phyloP scores from a whole-genome alignment of 2,888 invertebrate species.

The Homarus gammarus region DNA sequence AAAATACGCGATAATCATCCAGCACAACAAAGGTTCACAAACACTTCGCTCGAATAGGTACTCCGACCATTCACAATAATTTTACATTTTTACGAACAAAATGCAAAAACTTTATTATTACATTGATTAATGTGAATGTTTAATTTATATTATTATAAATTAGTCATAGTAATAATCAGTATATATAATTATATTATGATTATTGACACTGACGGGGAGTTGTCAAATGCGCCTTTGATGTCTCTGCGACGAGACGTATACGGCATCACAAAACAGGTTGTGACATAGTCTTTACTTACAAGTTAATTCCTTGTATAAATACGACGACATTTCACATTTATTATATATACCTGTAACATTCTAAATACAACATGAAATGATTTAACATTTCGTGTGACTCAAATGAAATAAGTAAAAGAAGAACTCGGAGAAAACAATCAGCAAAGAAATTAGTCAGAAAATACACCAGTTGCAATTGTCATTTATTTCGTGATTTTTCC shows the following conservation, averaged over 20 bases:
- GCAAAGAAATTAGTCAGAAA: too few species aligned
- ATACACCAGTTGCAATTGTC: too few species aligned
- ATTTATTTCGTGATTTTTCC: too few species aligned
- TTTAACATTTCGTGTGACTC: too few species aligned
- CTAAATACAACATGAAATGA: too few species aligned
- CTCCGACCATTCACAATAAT: background rate
- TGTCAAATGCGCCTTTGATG: slow-evolving; percentile 27
- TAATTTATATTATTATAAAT: background rate
- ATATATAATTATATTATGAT: background rate
- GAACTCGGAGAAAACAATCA: too few species aligned
- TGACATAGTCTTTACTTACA: background rate
- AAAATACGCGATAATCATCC: slow-evolving; percentile 34
- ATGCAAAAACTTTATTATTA: background rate
- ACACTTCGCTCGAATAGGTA: slow-evolving; percentile 21
- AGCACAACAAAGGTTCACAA: slow-evolving; percentile 46
- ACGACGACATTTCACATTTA: too few species aligned
- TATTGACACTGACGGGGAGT: background rate
- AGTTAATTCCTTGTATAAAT: too few species aligned
- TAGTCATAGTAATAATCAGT: background rate
- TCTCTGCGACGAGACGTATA: background rate
- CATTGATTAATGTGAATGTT: background rate
- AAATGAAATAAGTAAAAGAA: too few species aligned
- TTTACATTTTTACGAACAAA: background rate
- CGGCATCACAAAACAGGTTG: slow-evolving; percentile 1
- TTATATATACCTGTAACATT: too few species aligned